These are phyloP conservation scores for Amazonetta brasiliensis DNA, from an alignment of 2,797 vertebrate genomes.

Conservation along the genomic window DNA sequence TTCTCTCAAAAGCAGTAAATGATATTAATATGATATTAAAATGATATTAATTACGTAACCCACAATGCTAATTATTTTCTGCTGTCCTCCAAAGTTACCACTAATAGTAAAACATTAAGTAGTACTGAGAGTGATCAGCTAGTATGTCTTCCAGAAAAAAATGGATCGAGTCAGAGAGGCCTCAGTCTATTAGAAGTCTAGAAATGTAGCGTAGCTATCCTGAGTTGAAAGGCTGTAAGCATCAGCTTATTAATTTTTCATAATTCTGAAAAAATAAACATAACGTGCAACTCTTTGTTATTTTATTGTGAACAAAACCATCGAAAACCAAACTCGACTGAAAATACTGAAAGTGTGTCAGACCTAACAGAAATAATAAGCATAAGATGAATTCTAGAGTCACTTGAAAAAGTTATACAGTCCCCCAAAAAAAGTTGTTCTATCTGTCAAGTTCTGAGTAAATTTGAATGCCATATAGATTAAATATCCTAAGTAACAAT, in stretches of 20 bases:
- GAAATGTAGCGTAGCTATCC: background rate
- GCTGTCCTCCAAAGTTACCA: background rate
- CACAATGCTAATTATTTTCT: background rate
- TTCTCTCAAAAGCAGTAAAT: background rate
- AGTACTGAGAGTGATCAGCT: background rate
- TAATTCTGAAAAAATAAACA: background rate
- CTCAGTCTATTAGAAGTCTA: background rate
- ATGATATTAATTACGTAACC: background rate
- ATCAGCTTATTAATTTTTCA: background rate
- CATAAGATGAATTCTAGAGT: background rate
- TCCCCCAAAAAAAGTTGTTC: background rate
- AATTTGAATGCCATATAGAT: background rate
- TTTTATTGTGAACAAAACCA: background rate
- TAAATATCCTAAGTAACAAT: background rate
- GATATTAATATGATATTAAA: background rate
- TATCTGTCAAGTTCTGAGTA: background rate
- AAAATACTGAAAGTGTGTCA: background rate
- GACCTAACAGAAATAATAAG: background rate
- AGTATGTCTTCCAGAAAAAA: background rate
- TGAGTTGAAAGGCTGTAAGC: background rate
- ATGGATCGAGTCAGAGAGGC: background rate
- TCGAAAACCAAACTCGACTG: background rate
- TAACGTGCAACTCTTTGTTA: background rate
- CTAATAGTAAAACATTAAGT: background rate
- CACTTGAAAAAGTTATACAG: background rate